Base-by-base conservation (phyloP, 1,140 invertebrate species). In the Drosophila neocordata region DNA sequence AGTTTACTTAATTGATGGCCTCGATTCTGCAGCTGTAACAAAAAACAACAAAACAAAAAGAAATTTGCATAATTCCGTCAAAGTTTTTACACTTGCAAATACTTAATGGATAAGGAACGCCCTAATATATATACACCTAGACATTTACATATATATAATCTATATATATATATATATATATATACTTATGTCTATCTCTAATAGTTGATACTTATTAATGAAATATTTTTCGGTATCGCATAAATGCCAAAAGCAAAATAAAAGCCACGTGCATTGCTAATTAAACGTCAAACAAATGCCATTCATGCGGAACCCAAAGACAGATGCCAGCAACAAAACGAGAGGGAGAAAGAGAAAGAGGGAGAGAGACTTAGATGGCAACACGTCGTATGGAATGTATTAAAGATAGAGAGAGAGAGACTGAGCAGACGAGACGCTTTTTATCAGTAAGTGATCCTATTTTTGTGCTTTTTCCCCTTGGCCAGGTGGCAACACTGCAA, bases 181-280 rank as follows among this genome's bases (percentile, higher is more conserved):
- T 31, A 6, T 31, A 31, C 27, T 6, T 31, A 31, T 4, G 27
- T 31, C 5, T 9, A 20, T 44, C 41, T 48, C 9, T 18, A 20
- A 8, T 44, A 48, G 15, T 48, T 48, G 8, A 56, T 56, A 56
- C 27, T 56, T 11, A 56, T 56, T 56, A 56, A 56, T 56, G 53
- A 56, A 56, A 56, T 56, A 56, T 56, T 56, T 56, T n/a, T 24
- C 53, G 27, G 27, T 56, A 56, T 56, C 27, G 4, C 13, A 56
- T 56, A 56, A 60, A 69, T 41, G 60, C 35, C 72, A 70, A 64
- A 63, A 75, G 64, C 37, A 72, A 52, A 69, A 79, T 75, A 70
- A 65, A 52, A 56, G 80, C 80, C 72, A 84, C 80, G 72, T 79
- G 80, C 65, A 68, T 51, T 57, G 62, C 76, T 76, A 73, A 84